Evolutionary conservation across 2,888 invertebrate genomes (phyloP).

Genomic region (Lycophotia porphyrea): DNA sequence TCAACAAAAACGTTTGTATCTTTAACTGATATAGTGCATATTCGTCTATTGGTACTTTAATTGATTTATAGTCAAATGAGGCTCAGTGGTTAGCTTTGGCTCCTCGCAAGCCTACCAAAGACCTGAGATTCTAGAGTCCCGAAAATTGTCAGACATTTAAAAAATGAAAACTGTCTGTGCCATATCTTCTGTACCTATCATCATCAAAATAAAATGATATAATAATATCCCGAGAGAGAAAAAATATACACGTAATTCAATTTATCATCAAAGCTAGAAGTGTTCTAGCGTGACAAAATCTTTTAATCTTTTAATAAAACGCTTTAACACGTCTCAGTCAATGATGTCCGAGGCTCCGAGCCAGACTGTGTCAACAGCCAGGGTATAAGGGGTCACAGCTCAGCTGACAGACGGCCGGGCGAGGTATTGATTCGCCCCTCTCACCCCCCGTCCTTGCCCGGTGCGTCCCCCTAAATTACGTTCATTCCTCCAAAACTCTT

Average conservation of each 20-base stretch:
- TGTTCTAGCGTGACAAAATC: constrained; percentile 20
- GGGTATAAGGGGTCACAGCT: constrained; percentile 56
- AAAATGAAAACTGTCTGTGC: not conserved
- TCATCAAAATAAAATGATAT: not conserved
- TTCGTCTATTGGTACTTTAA: not conserved
- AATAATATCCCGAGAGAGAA: not conserved
- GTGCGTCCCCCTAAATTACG: constrained; percentile 42
- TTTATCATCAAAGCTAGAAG: constrained; percentile 15
- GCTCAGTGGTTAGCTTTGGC: not conserved
- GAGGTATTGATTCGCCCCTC: constrained; percentile 66
- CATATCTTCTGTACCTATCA: not conserved
- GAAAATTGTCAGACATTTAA: not conserved
- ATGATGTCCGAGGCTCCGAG: constrained; percentile 39
- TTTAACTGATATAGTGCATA: not conserved
- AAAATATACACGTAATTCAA: not conserved
- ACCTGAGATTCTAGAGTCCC: not conserved
- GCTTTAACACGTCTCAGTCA: constrained; percentile 43
- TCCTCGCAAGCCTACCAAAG: not conserved
- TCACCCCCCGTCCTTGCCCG: constrained; percentile 37
- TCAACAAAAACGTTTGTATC: not conserved
- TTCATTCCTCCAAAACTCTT: constrained; percentile 35
- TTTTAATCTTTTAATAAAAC: constrained; percentile 40
- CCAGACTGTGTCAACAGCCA: constrained; percentile 56
- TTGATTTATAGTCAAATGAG: not conserved
- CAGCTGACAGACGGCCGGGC: constrained; percentile 67